Evolutionary conservation across 2,888 invertebrate species (phyloP), one percentile per base, ranked within the genome.

Genomic region (Girardia tigrina): DNA sequence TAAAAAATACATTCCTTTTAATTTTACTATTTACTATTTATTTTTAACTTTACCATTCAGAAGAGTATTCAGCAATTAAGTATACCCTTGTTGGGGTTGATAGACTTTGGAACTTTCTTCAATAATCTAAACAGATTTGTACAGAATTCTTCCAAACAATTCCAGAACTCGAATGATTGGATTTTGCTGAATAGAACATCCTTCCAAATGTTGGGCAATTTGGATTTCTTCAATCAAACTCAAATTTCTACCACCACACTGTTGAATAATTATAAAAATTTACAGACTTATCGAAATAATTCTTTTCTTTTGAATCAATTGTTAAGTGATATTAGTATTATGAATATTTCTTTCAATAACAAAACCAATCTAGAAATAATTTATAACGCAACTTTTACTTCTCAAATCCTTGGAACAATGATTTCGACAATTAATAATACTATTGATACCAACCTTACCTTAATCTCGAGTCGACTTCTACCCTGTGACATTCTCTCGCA

Each of bases 321-420:
- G n/a, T 6, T 56, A 16, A 56, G 23, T 56, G 4, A 56, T n/a
- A 56, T 56, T 4, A 4, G 4, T 6, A 56, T 20, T 4, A 23
- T 56, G n/a, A 56, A n/a, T 16, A 56, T 2, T 23, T 20, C n/a
- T n/a, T 56, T 56, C 20, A n/a, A 4, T 23, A 56, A 56, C 23
- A n/a, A 4, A 20, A 56, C 56, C 2, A 56, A 56, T 36, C 12
- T 36, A 56, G n/a, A n/a, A 20, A 2, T 23, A 4, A 23, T 56
- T 56, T 56, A 12, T 2, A 20, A 20, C 23, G n/a, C n/a, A n/a
- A 36, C 8, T 36, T 56, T 56, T 16, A 20, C n/a, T 23, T 20
- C n/a, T 56, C 56, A 56, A 56, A 56, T n/a, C n/a, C n/a, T 56
- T 56, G 4, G n/a, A 4, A 56, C n/a, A 56, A 56, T 56, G 56